Conservation (phyloP, 1,140 invertebrate species). For the Polypedilum pembai region DNA sequence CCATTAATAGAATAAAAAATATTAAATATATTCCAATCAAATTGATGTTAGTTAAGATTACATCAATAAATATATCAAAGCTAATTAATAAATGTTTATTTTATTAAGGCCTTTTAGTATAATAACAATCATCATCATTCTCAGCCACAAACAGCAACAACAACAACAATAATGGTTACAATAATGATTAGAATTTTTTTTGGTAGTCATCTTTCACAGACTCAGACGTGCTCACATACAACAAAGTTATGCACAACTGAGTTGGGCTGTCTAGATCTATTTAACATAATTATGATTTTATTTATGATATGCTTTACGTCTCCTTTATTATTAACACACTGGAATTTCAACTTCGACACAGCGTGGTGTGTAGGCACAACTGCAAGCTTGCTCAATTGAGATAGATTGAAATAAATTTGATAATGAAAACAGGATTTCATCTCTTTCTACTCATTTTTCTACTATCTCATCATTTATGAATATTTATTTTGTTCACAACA, state of each 20-base stretch:
- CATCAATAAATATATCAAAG: constrained; percentile 23
- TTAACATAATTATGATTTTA: constrained; percentile 26
- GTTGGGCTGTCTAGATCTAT: constrained; percentile 21
- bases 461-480: background rate
- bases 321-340: background rate
- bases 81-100: constrained; percentile 29
- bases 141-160: background rate
- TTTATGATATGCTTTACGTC: background rate
- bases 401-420: constrained; percentile 10
- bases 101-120: background rate
- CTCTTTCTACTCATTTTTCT: background rate
- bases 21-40: background rate
- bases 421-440: background rate
- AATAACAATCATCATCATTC: background rate
- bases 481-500: background rate
- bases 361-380: background rate
- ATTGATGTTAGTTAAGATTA: constrained; percentile 7
- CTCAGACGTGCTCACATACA: background rate
- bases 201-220: background rate
- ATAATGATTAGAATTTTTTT: no score
- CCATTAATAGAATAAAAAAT: background rate
- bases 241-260: background rate
- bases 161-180: no score
- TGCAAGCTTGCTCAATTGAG: background rate
- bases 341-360: constrained; percentile 11